A percentile compares a stretch with the other conserved stretches of the same genome.
Evolutionary conservation across 92 coral and sea anemone species (phyloP).

Genomic region (Heteractis magnifica): DNA sequence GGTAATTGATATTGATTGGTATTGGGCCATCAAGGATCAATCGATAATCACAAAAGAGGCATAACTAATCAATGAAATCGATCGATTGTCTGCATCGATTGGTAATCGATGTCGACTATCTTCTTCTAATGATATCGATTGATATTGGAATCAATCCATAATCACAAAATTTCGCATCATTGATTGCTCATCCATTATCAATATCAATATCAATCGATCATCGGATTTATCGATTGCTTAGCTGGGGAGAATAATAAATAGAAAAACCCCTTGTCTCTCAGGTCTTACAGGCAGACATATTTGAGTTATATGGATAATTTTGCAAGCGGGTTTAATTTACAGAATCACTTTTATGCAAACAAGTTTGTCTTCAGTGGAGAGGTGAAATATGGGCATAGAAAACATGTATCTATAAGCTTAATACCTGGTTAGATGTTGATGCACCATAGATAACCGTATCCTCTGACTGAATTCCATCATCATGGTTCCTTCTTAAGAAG

Average conservation of each 20-base stretch:
- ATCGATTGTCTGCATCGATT: constrained; percentile 2
- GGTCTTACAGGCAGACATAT: not conserved
- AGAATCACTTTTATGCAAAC: not conserved
- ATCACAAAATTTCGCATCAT: too few relatives aligned
- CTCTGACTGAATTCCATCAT: constrained; percentile 24
- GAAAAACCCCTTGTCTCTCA: not conserved
- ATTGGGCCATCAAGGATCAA: constrained; percentile 35
- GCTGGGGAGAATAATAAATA: too few relatives aligned
- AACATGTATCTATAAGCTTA: not conserved
- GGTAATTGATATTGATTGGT: constrained; percentile 36
- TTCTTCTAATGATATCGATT: too few relatives aligned
- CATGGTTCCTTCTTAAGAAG: constrained; percentile 38
- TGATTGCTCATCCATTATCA: too few relatives aligned
- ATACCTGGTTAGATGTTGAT: constrained; percentile 50
- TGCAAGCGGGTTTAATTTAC: not conserved
- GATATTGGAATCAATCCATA: not conserved
- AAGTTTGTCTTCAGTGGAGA: constrained; percentile 1
- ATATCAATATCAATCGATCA: too few relatives aligned
- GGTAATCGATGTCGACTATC: not conserved
- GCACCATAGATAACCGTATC: constrained; percentile 49
- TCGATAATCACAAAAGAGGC: constrained; percentile 9
- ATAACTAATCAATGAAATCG: not conserved
- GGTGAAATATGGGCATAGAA: not conserved
- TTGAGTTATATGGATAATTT: not conserved
- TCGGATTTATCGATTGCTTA: too few relatives aligned